Conservation (phyloP, 2,888 invertebrate species). For the Onthophagus sagittarius region DNA sequence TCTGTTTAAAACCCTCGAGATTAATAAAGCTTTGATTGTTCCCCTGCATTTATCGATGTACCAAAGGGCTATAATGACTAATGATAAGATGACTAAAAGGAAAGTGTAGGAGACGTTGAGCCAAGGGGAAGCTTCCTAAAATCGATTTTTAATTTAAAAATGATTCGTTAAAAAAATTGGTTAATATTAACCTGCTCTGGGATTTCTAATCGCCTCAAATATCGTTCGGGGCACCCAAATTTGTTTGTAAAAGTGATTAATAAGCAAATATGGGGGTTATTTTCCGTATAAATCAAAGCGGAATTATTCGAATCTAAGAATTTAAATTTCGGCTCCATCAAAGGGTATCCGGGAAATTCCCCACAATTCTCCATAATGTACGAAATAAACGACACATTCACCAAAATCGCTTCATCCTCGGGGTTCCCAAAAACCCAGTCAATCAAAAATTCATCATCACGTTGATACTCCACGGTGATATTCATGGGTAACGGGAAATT, state of each 20-base stretch:
- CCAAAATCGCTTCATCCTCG: neutral
- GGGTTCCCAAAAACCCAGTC: neutral
- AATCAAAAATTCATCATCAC: neutral
- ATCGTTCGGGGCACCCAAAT: neutral
- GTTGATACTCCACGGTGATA: neutral
- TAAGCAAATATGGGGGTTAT: neutral
- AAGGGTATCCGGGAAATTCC: neutral
- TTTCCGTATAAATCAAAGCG: neutral
- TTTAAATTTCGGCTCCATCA: neutral
- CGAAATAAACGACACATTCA: neutral
- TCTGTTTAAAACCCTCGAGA: neutral
- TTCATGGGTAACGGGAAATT: neutral
- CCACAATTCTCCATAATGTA: neutral
- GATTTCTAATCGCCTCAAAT: neutral
- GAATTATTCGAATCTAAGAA: neutral
- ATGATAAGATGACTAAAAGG: neutral
- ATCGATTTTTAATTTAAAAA: neutral
- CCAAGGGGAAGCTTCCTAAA: neutral
- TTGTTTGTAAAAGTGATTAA: neutral
- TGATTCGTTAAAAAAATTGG: neutral
- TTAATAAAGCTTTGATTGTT: neutral
- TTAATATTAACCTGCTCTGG: neutral
- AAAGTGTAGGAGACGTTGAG: neutral
- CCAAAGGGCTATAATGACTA: neutral
- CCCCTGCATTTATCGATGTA: constrained; percentile 4